A percentile compares a stretch with the other conserved stretches of the same genome.
phyloP scores from a whole-genome alignment of 2,888 invertebrate genomes.

The Pollenia angustigena region DNA sequence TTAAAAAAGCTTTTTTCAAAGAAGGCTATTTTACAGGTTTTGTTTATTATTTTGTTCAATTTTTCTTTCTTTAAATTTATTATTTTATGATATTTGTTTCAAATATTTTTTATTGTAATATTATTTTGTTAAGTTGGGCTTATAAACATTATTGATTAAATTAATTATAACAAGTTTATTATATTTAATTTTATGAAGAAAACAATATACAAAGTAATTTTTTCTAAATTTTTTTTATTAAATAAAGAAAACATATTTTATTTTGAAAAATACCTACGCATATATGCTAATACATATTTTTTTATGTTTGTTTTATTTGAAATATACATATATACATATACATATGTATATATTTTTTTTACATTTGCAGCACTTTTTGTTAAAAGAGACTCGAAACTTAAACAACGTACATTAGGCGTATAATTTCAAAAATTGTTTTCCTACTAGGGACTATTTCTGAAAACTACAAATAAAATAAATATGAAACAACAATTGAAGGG shows the following conservation, averaged over 20 bases:
- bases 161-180: constrained; percentile 77
- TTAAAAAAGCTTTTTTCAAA: constrained; percentile 51
- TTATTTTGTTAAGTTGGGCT: constrained; percentile 79
- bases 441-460: too few relatives aligned
- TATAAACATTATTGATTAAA: constrained; percentile 73
- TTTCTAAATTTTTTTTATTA: constrained; percentile 77
- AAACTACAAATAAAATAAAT: too few relatives aligned
- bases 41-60: constrained; percentile 70
- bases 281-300: neutral
- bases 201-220: constrained; percentile 70
- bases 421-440: too few relatives aligned
- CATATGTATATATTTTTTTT: too few relatives aligned
- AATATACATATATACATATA: too few relatives aligned
- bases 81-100: constrained; percentile 46
- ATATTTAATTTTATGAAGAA: constrained; percentile 73
- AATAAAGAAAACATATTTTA: constrained; percentile 65
- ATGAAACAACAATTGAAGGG: neutral
- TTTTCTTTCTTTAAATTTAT: constrained; percentile 35
- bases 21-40: constrained; percentile 80
- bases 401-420: too few relatives aligned
- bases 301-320: constrained; percentile 32
- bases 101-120: constrained; percentile 61
- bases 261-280: constrained; percentile 22
- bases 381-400: too few relatives aligned
- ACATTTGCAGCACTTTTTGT: too few relatives aligned